Base-by-base conservation (phyloP, 2,888 invertebrate genomes). In the Platycheirus rosarum region DNA sequence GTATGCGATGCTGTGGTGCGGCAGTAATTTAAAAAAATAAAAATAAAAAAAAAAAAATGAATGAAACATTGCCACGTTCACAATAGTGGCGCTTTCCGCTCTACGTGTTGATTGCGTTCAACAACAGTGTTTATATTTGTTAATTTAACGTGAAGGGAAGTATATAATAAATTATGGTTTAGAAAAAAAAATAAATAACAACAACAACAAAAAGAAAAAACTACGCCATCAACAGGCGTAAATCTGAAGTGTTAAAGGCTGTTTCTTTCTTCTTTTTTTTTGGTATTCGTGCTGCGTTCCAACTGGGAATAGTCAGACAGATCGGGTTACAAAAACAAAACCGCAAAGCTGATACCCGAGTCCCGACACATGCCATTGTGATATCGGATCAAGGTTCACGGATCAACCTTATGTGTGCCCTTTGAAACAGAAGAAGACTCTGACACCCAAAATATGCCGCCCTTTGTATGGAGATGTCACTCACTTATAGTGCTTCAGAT, bases 61-160 rank as follows among this genome's bases (percentile, higher is more conserved):
- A 29, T 23, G 55, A 55, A 65, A 53, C 60, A 53, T 62, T 71
- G 68, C 71, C 77, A 68, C 66, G 82, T 63, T 76, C 71, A 77
- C 77, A 73, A 82, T 82, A 77, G 82, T 82, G 82, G 82, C 82
- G 82, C 82, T 82, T 82, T 82, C 77, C 82, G 82, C 71, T 82
- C 73, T 68, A 82, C 82, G 77, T 82, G 82, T 82, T 82, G 82
- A 82, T 82, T 77, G 82, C 80, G 62, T 71, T 26, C 71, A 77
- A 42, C 76, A 77, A n/a, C 79, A 77, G 68, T 82, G 82, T 82
- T 82, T 82, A 82, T 82, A 82, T 77, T 77, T 73, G 82, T 82
- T 82, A 82, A 82, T 82, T 82, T 82, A 77, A 82, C 82, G 55
- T 55, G 73, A 77, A 82, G 82, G 82, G 82, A 82, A 82, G 82